phyloP scores from a whole-genome alignment of 2,797 vertebrate species.

The Schizopygopsis malacanthus region DNA sequence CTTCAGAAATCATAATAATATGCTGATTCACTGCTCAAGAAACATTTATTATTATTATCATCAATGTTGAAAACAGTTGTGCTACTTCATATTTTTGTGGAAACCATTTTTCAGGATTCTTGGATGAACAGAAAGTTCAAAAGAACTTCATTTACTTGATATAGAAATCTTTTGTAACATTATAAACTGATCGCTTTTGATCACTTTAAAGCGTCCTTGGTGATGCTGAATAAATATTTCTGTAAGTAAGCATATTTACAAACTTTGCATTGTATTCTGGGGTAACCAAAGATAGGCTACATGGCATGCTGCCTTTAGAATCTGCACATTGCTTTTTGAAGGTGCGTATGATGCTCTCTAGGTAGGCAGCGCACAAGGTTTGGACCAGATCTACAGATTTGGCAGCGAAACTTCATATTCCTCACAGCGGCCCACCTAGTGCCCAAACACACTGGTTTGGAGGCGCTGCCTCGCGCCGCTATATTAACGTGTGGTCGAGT shows the following conservation, averaged over 20 bases:
- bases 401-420: background rate
- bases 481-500: constrained; percentile 15
- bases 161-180: background rate
- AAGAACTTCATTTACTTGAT: background rate
- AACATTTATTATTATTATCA: background rate
- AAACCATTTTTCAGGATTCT: background rate
- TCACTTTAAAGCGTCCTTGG: background rate
- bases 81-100: background rate
- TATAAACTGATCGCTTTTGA: background rate
- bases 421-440: background rate
- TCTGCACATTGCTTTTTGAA: background rate
- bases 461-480: background rate
- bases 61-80: background rate
- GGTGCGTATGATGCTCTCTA: background rate
- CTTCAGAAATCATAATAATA: background rate
- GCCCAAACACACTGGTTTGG: constrained; percentile 17
- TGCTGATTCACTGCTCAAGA: background rate
- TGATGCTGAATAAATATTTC: background rate
- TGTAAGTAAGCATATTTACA: background rate
- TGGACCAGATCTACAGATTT: constrained; percentile 31
- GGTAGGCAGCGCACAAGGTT: background rate
- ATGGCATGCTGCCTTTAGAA: background rate
- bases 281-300: background rate
- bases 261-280: background rate
- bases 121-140: too few relatives aligned